phyloP scores from a whole-genome alignment of 2,113 vertebrate genomes.

The Anguilla rostrata region DNA sequence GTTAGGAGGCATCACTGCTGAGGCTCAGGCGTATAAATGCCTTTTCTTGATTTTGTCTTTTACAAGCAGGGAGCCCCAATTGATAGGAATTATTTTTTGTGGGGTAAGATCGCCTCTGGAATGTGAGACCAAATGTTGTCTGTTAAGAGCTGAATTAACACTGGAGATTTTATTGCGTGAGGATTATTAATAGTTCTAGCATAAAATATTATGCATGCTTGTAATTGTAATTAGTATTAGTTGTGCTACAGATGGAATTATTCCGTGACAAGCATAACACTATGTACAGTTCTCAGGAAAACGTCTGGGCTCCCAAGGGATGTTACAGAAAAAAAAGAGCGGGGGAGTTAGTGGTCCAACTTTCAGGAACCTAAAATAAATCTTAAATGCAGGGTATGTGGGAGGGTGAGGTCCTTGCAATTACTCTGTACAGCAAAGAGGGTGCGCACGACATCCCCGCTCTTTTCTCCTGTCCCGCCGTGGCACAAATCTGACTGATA shows the following conservation, averaged over 20 bases:
- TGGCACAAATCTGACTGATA: background rate
- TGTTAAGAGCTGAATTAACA: no score
- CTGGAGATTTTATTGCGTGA: background rate
- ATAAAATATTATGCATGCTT: background rate
- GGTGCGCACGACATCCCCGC: background rate
- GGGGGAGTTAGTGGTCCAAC: conserved; percentile 23
- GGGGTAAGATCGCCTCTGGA: background rate
- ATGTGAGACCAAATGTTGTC: no score
- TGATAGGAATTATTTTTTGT: background rate
- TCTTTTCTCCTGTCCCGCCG: background rate
- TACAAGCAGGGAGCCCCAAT: background rate
- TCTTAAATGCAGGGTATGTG: conserved; percentile 11
- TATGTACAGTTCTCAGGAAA: background rate
- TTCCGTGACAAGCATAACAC: background rate
- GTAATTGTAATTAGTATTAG: background rate
- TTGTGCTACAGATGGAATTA: conserved; percentile 11
- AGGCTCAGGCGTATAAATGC: background rate
- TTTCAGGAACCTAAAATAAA: conserved; percentile 12
- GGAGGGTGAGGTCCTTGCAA: conserved; percentile 18
- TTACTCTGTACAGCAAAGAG: conserved; percentile 15
- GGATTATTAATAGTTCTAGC: background rate
- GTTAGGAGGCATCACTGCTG: background rate
- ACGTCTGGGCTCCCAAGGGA: background rate
- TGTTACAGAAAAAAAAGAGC: background rate
- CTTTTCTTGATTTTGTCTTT: background rate